A percentile compares a stretch with the other conserved stretches of the same genome.
Conservation (phyloP, 2,113 vertebrate genomes). For the Rhinogobius similis region DNA sequence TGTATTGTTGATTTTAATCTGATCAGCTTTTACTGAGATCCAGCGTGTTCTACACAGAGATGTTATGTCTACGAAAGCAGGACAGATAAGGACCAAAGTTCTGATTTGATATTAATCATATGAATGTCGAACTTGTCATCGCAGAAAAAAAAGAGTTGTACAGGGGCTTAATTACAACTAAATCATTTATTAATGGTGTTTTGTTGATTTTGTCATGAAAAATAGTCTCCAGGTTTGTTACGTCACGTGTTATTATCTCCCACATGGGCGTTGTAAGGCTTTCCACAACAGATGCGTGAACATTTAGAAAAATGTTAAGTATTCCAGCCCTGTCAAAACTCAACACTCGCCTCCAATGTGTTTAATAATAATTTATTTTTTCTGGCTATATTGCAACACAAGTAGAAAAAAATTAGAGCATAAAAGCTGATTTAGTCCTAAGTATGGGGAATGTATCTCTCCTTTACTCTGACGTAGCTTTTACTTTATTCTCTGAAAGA, state of each 20-base stretch:
- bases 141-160: neutral
- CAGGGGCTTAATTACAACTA: neutral
- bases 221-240: conserved; percentile 31
- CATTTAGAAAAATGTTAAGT: conserved; percentile 29
- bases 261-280: conserved; percentile 1
- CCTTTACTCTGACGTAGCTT: neutral
- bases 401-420: neutral
- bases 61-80: neutral
- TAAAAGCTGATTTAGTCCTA: neutral
- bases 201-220: conserved; percentile 18
- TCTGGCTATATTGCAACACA: neutral
- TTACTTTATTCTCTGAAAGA: neutral
- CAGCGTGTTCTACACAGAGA: neutral
- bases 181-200: conserved; percentile 41
- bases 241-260: conserved; percentile 3
- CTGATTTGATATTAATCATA: neutral
- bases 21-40: neutral
- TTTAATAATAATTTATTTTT: neutral
- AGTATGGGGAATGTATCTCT: neutral
- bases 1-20: neutral
- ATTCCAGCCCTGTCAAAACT: conserved; percentile 32
- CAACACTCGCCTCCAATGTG: conserved; percentile 1
- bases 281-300: conserved; percentile 43
- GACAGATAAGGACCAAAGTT: neutral
- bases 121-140: neutral